These are phyloP conservation scores for Acanthosepion pharaonis DNA, from an alignment of 2,888 invertebrate species.

Conservation along the genomic window DNA sequence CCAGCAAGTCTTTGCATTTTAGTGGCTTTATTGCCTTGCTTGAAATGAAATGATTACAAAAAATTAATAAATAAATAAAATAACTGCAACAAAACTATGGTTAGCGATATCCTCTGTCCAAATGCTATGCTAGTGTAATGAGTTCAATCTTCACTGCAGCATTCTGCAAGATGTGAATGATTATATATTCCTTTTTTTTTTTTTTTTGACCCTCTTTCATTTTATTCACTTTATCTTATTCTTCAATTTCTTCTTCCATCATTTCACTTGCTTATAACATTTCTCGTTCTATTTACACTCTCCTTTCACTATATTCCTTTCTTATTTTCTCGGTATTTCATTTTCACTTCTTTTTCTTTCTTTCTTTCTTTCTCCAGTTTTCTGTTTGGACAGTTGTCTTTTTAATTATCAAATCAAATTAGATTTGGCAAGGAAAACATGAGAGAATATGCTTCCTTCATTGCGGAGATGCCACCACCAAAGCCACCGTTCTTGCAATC, in stretches of 20 bases:
- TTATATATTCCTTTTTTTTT: too few relatives aligned
- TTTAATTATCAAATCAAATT: conserved; percentile 15
- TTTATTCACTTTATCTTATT: too few relatives aligned
- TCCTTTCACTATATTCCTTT: not conserved
- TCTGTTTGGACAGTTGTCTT: not conserved
- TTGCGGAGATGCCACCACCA: not conserved
- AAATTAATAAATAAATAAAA: too few relatives aligned
- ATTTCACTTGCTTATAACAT: not conserved
- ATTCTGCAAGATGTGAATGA: too few relatives aligned
- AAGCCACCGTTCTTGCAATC: conserved; percentile 33
- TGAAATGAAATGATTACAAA: too few relatives aligned
- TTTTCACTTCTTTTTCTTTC: not conserved
- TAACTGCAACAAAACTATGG: too few relatives aligned
- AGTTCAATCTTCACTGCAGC: too few relatives aligned
- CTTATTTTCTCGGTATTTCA: not conserved
- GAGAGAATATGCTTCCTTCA: not conserved
- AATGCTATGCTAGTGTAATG: too few relatives aligned
- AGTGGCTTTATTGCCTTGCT: too few relatives aligned
- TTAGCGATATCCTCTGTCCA: too few relatives aligned
- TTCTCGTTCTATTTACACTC: not conserved
- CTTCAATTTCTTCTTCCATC: not conserved
- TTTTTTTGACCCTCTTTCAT: too few relatives aligned
- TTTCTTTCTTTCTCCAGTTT: not conserved
- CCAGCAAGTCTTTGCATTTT: too few relatives aligned
- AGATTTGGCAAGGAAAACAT: not conserved